Evolutionary conservation across 2,113 vertebrate genomes (phyloP).

Genomic region (Muntiacus muntjak): DNA sequence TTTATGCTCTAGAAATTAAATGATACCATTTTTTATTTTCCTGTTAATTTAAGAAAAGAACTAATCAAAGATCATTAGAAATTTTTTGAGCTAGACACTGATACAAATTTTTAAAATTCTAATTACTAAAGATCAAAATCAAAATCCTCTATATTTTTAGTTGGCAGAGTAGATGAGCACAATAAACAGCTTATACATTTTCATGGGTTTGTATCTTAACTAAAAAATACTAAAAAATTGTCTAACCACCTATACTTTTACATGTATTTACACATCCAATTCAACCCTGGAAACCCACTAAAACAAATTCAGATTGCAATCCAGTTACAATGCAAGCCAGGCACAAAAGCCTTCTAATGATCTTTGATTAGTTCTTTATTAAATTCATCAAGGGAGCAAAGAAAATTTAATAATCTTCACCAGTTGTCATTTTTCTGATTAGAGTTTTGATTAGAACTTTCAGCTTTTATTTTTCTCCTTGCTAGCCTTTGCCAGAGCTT

Average conservation of each 20-base stretch:
- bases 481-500: constrained; percentile 76
- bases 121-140: constrained; percentile 72
- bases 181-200: constrained; percentile 79
- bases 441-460: constrained; percentile 91
- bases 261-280: constrained; percentile 79
- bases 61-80: constrained; percentile 95
- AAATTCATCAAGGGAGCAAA: constrained; percentile 97
- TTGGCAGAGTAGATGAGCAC: constrained; percentile 64
- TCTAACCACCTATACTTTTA: constrained; percentile 70
- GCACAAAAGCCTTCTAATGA: constrained; percentile 95
- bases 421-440: constrained; percentile 96
- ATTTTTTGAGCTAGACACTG: constrained; percentile 77
- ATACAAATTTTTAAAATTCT: constrained; percentile 76
- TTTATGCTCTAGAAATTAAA: constrained; percentile 73
- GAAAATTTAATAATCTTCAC: constrained; percentile 96
- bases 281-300: constrained; percentile 74
- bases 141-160: constrained; percentile 74
- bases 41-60: constrained; percentile 91
- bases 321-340: constrained; percentile 81
- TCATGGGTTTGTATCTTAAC: constrained; percentile 78
- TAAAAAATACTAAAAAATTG: constrained; percentile 67
- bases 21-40: constrained; percentile 83
- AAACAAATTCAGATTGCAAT: constrained; percentile 85
- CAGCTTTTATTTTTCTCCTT: constrained; percentile 85
- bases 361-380: constrained; percentile 99